phyloP scores from a whole-genome alignment of 2,113 vertebrate genomes.

The Agapornis roseicollis region DNA sequence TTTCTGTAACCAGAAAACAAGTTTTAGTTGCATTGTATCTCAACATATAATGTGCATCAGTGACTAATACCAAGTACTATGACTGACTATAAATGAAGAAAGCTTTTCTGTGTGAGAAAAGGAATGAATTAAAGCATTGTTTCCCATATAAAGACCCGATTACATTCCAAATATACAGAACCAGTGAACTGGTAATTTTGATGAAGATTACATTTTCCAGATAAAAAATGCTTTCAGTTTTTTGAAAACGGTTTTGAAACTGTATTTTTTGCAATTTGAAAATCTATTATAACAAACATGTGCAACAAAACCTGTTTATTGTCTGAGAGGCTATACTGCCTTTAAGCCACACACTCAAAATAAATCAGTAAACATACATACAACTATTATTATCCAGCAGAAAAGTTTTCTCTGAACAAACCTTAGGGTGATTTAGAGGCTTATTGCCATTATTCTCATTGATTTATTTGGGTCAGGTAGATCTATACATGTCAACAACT shows the following conservation, averaged over 20 bases:
- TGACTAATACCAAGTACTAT: constrained; percentile 20
- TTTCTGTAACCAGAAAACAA: constrained; percentile 77
- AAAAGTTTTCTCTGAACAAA: constrained; percentile 21
- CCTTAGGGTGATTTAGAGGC: neutral
- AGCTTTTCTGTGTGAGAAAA: constrained; percentile 39
- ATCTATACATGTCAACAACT: neutral
- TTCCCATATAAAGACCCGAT: constrained; percentile 28
- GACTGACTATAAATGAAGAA: constrained; percentile 55
- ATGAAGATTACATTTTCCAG: constrained; percentile 30
- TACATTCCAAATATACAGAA: constrained; percentile 51
- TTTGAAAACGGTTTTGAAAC: neutral
- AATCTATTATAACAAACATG: neutral
- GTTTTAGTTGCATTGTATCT: constrained; percentile 6
- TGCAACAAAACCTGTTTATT: neutral
- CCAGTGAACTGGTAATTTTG: constrained; percentile 29
- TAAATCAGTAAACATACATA: neutral
- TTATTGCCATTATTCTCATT: neutral
- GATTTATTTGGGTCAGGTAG: neutral
- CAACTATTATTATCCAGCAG: neutral
- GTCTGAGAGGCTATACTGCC: neutral
- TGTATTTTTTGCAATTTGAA: constrained; percentile 2
- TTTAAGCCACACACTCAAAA: constrained; percentile 32
- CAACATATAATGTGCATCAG: neutral
- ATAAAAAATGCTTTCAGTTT: constrained; percentile 42
- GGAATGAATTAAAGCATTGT: constrained; percentile 57